A percentile compares a stretch with the other conserved stretches of the same genome.
Conservation (phyloP, 1,140 invertebrate genomes). For the Heliconius hermathena region DNA sequence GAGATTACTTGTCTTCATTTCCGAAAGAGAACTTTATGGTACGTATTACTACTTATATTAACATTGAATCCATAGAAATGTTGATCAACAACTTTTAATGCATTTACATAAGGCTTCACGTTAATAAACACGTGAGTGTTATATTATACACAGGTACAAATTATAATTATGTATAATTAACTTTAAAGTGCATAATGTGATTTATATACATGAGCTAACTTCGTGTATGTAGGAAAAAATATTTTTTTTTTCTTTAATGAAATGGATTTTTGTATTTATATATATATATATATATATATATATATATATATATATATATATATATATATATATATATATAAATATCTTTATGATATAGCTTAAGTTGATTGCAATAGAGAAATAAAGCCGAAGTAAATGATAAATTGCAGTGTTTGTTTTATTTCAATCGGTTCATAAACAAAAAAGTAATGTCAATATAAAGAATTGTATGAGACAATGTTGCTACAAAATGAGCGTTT, state of each 20-base stretch:
- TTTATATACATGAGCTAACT: background rate
- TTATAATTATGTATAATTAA: conserved; percentile 10
- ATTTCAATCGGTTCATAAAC: no score
- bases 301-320: background rate
- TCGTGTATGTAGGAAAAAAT: background rate
- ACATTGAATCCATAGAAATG: conserved; percentile 25
- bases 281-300: background rate
- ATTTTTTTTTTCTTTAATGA: background rate
- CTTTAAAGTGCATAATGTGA: background rate
- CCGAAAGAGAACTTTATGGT: background rate
- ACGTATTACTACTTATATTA: background rate
- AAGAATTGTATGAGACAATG: no score
- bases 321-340: background rate
- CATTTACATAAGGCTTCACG: conserved; percentile 1
- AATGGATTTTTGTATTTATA: background rate
- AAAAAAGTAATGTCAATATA: no score
- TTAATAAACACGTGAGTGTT: conserved; percentile 6
- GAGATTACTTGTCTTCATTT: background rate
- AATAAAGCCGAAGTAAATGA: background rate
- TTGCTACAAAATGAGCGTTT: no score
- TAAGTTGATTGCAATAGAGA: background rate
- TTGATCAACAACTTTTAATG: conserved; percentile 21
- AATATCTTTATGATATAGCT: background rate
- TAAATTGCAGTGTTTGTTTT: background rate
- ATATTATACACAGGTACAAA: conserved; percentile 5